Evolutionary conservation across 1,140 invertebrate genomes (phyloP), one percentile per base, ranked within the genome.

Genomic region (Procambarus clarkii): DNA sequence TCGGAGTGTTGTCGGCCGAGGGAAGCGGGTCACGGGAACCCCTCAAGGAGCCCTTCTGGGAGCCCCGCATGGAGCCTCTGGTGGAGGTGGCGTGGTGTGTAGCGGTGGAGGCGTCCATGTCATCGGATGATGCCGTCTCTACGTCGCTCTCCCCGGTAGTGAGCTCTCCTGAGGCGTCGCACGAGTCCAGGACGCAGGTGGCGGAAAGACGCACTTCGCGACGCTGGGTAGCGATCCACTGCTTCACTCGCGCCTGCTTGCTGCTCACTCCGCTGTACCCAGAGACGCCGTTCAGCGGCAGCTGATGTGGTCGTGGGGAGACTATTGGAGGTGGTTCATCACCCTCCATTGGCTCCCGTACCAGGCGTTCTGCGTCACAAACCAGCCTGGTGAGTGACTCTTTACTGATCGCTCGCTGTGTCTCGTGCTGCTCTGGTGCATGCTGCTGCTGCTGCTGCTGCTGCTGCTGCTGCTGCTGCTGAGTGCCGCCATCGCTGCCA

Each of bases 91-190:
- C 86, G 24, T 74, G 90, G 54, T 92, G 96, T 0, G 92, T 92
- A 46, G 96, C 95, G 44, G 96, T 95, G 92, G 96, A 97, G 91
- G 96, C 96, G 54, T 93, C 93, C 46, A 96, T 94, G 89, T 97
- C 97, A 93, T 97, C 97, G 0, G 97, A 96, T 91, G 97, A 95
- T 0, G 97, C 97, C 60, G 96, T 95, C 74, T 93, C 93, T 9
- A 92, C 86, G 93, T 97, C 96, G 77, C 96, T 97, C 93, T 97
- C 97, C 50, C 95, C 95, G 24, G 96, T 97, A 50, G 97, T 98
- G 90, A 97, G 97, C 95, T 98, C 98, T 44, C 97, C 97, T 92
- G 97, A 98, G 0, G 98, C 98, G 94, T 98, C 98, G 94, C 98
- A 98, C 94, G 95, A 96, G 93, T 96, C 95, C 85, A 95, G 92